Conservation (phyloP, 2,797 vertebrate species). For the Chelon auratus region DNA sequence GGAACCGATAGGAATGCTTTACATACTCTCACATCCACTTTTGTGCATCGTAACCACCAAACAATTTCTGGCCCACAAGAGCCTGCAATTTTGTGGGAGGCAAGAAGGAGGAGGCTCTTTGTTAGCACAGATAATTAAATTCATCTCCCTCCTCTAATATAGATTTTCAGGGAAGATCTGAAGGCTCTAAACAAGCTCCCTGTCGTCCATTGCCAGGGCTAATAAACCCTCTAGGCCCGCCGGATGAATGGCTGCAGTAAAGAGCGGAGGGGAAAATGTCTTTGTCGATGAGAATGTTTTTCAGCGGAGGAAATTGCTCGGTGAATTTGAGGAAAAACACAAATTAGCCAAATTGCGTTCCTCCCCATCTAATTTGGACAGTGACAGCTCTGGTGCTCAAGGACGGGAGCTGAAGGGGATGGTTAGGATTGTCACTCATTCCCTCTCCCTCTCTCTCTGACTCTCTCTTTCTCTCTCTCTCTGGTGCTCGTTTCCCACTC, state of each 20-base stretch:
- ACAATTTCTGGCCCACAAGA: conserved; percentile 41
- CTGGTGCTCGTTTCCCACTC: conserved; percentile 10
- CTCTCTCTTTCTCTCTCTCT: not conserved
- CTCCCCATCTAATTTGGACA: conserved; percentile 70
- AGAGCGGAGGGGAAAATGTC: conserved; percentile 58
- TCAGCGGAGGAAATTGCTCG: conserved; percentile 70
- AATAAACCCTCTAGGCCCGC: conserved; percentile 34
- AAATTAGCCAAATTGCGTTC: conserved; percentile 74
- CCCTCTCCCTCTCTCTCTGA: not conserved
- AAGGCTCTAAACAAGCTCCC: conserved; percentile 53
- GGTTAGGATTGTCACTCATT: conserved; percentile 44
- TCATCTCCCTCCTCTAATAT: conserved; percentile 52
- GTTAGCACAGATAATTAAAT: conserved; percentile 65
- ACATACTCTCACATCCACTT: conserved; percentile 2
- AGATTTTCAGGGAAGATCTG: conserved; percentile 60
- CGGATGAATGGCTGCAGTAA: conserved; percentile 47
- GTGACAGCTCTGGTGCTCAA: conserved; percentile 38
- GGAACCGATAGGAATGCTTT: not conserved
- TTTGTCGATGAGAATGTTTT: conserved; percentile 64
- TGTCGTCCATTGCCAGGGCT: conserved; percentile 28
- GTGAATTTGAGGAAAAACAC: conserved; percentile 77
- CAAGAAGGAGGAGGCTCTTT: conserved; percentile 35
- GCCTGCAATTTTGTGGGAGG: conserved; percentile 36
- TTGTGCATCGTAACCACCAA: conserved; percentile 35
- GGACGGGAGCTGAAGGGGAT: conserved; percentile 59